Base-by-base conservation (phyloP, 2,888 invertebrate genomes). In the Meandrusa payeni region DNA sequence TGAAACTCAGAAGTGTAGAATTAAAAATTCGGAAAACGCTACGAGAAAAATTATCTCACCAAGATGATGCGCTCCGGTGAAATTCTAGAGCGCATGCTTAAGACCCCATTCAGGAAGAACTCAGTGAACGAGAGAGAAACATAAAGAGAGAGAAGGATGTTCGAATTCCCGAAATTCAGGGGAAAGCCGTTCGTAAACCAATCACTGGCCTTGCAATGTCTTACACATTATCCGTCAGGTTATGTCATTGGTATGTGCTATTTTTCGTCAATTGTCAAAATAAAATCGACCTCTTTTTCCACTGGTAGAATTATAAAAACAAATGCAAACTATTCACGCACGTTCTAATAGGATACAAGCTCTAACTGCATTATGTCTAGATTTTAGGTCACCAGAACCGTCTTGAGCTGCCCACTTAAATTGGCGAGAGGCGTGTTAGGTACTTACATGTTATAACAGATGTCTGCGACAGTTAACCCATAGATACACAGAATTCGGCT, bases 71-170 rank as follows among this genome's bases (percentile, higher is more conserved):
- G 39, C 34, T 9, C 9, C 23, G 45, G 49, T 26, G n/a, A 59
- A 59, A 51, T 42, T 50, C 40, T 43, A 70, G 45, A 39, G 83
- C 85, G 85, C 85, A 83, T 81, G 82, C 64, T 59, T 73, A 61
- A 64, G 55, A 57, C 63, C 69, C 78, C 83, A 82, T 85, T 83
- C 68, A 80, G 75, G 71, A 78, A 79, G 59, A 65, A 52, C 52
- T 55, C n/a, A 42, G 19, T 54, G 67, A 77, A 46, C 41, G 67
- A 56, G 74, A 78, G 53, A 51, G 52, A 56, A 28, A 43, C 54
- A 41, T 52, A 40, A 54, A 41, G 74, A 26, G 54, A 9, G 51
- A 75, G 20, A 6, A 61, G 58, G 71, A 70, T 32, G n/a, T 50
- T 42, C 61, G 59, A 59, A 67, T 60, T 59, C 62, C 69, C 58